These are phyloP conservation scores for Pristionchus fissidentatus DNA, from an alignment of 2,888 invertebrate genomes.

Conservation along the genomic window DNA sequence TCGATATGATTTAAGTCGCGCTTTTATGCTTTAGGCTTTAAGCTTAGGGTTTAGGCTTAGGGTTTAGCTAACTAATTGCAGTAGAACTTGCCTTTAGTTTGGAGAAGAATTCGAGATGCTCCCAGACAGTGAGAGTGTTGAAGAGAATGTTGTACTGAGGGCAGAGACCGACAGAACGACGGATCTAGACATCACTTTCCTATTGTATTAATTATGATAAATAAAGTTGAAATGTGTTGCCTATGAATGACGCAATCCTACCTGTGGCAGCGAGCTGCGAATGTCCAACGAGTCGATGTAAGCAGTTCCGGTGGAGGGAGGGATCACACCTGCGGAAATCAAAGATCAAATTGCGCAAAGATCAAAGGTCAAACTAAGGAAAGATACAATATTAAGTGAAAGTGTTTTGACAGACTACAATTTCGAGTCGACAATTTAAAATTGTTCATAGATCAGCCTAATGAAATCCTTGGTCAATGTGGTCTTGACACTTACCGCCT, in stretches of 20 bases:
- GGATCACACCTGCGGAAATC: conserved; percentile 56
- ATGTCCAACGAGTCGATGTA: conserved; percentile 80
- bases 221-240: background rate
- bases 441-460: too few relatives aligned
- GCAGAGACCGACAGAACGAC: conserved; percentile 84
- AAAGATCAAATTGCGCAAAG: background rate
- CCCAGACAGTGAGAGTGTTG: conserved; percentile 86
- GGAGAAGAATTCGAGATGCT: conserved; percentile 88
- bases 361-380: background rate
- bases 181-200: conserved; percentile 50
- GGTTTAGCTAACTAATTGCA: too few relatives aligned
- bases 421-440: too few relatives aligned
- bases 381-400: too few relatives aligned
- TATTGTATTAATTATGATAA: too few relatives aligned
- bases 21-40: background rate
- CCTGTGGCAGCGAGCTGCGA: conserved; percentile 75
- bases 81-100: conserved; percentile 75
- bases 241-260: conserved; percentile 53
- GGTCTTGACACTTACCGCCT: too few relatives aligned
- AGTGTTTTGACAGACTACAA: too few relatives aligned
- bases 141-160: conserved; percentile 90
- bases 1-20: background rate
- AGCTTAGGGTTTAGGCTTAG: too few relatives aligned
- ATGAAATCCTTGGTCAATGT: too few relatives aligned
- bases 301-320: conserved; percentile 65